A percentile compares a stretch with the other conserved stretches of the same genome.
Conservation (phyloP, 1,140 invertebrate species). For the Leptinotarsa lineolata region DNA sequence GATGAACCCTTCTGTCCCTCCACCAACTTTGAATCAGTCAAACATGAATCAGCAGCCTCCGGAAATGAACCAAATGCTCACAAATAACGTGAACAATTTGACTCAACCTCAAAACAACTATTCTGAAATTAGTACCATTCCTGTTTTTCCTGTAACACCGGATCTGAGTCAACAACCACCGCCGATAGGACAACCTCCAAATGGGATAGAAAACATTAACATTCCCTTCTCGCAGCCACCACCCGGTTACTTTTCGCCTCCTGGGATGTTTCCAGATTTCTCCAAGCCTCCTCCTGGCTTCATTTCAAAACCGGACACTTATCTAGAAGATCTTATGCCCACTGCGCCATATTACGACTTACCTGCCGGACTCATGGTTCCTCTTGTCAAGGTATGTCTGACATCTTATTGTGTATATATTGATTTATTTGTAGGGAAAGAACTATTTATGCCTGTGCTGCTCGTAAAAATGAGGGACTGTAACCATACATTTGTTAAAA, state of each 20-base stretch:
- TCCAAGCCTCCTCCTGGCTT: conserved; percentile 85
- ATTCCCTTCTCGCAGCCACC: conserved; percentile 61
- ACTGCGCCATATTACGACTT: conserved; percentile 94
- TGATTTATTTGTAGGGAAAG: neutral
- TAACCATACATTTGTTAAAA: neutral
- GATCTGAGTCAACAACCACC: conserved; percentile 39
- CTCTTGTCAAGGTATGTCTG: conserved; percentile 80
- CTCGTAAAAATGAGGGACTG: neutral
- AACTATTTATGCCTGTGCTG: no score
- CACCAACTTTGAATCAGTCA: conserved; percentile 16
- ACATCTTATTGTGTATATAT: neutral
- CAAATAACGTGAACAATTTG: neutral
- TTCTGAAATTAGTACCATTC: neutral
- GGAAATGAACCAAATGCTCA: conserved; percentile 12
- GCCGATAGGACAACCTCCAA: conserved; percentile 30
- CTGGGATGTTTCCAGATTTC: conserved; percentile 72
- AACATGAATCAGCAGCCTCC: conserved; percentile 26
- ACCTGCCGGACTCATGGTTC: conserved; percentile 94
- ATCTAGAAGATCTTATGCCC: conserved; percentile 77
- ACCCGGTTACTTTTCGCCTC: conserved; percentile 61
- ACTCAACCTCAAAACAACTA: conserved; percentile 10
- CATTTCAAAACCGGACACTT: conserved; percentile 60
- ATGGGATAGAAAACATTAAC: conserved; percentile 40
- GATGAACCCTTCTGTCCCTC: conserved; percentile 33
- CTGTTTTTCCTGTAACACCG: conserved; percentile 27